These are phyloP conservation scores for Myotis planiceps DNA, from an alignment of 2,797 vertebrate species.

Conservation along the genomic window DNA sequence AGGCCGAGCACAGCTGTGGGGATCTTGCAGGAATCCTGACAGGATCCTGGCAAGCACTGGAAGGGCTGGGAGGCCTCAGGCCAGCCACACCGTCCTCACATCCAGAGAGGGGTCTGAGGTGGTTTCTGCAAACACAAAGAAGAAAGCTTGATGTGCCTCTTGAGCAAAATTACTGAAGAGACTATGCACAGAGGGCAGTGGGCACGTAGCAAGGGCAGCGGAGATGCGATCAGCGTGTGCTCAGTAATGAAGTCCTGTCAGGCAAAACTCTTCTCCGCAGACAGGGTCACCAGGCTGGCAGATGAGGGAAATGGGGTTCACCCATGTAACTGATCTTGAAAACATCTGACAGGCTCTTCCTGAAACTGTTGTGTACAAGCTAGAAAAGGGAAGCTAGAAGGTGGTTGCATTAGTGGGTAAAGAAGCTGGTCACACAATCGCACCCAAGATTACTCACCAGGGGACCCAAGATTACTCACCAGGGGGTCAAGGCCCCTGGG, in stretches of 20 bases:
- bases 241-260: constrained; percentile 20
- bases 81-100: background rate
- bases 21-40: background rate
- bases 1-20: constrained; percentile 3
- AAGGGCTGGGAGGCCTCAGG: background rate
- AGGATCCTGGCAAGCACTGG: constrained; percentile 6
- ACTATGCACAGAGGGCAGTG: background rate
- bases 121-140: background rate
- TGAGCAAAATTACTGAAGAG: background rate
- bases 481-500: background rate
- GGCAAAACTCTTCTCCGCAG: background rate
- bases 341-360: constrained; percentile 30
- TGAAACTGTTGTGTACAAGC: background rate
- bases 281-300: constrained; percentile 48
- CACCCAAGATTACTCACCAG: too few relatives aligned
- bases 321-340: background rate
- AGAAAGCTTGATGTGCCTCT: background rate
- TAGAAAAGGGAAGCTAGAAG: background rate
- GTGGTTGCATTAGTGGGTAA: background rate
- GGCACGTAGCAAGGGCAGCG: background rate
- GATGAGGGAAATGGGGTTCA: background rate
- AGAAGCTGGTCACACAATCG: background rate
- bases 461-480: background rate
- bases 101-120: background rate
- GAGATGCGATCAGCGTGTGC: background rate